Evolutionary conservation across 2,888 invertebrate genomes (phyloP).

Genomic region (Luperina nickerlii): DNA sequence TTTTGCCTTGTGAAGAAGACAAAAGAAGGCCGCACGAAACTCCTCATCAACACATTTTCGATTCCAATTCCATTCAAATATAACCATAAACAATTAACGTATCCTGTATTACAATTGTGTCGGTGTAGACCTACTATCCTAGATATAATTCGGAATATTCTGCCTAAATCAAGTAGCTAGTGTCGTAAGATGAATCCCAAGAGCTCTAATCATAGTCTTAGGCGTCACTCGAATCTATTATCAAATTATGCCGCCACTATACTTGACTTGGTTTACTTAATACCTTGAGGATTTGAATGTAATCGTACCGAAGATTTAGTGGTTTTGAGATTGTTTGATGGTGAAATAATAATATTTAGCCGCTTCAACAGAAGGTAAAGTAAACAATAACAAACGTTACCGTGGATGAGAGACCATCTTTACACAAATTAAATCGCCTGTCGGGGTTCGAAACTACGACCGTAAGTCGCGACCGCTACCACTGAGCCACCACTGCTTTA

Average conservation of each 20-base stretch:
- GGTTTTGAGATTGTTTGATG: slow-evolving; percentile 24
- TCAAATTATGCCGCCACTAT: slow-evolving; percentile 60
- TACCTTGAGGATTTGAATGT: slow-evolving; percentile 52
- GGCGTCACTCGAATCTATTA: slow-evolving; percentile 63
- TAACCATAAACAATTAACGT: slow-evolving; percentile 8
- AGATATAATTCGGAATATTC: slow-evolving; percentile 60
- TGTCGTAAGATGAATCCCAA: slow-evolving; percentile 59
- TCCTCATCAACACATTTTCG: not conserved
- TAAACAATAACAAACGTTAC: not conserved
- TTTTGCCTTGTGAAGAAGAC: not conserved
- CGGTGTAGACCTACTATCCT: slow-evolving; percentile 22
- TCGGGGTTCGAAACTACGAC: not conserved
- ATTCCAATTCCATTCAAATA: slow-evolving; percentile 23
- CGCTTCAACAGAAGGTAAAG: not conserved
- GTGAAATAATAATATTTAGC: not conserved
- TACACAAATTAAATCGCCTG: not conserved
- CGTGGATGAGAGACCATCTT: not conserved
- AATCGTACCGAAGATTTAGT: slow-evolving; percentile 23
- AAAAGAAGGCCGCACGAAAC: not conserved
- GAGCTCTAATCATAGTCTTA: slow-evolving; percentile 61
- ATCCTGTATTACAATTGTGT: slow-evolving; percentile 26
- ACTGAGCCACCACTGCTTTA: not conserved
- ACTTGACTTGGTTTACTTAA: slow-evolving; percentile 53
- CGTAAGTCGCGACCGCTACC: not conserved
- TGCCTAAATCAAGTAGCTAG: slow-evolving; percentile 39